phyloP scores from a whole-genome alignment of 2,888 invertebrate species.

The Kryphioiulus occultus region DNA sequence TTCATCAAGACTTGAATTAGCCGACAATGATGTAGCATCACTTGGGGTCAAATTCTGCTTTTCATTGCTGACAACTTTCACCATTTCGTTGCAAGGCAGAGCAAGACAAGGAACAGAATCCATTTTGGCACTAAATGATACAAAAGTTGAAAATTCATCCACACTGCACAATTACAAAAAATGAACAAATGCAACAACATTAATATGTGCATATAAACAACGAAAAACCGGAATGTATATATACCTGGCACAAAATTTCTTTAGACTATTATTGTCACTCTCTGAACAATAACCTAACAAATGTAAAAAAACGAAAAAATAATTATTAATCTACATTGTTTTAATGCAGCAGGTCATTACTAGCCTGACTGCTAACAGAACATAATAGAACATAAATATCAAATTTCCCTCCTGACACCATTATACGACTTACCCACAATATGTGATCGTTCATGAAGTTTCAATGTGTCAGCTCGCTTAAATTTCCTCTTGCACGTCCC shows the following conservation, averaged over 20 bases:
- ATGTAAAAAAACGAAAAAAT: background rate
- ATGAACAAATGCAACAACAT: background rate
- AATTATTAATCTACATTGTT: too few relatives aligned
- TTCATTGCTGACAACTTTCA: background rate
- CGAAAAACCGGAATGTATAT: background rate
- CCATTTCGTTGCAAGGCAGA: background rate
- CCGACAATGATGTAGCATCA: background rate
- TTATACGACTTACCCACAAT: conserved; percentile 99
- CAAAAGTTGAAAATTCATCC: background rate
- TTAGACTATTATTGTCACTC: conserved; percentile 63
- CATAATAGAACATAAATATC: conserved; percentile 58
- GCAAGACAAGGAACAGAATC: background rate
- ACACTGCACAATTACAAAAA: background rate
- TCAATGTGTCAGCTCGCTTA: conserved; percentile 79
- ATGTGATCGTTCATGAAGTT: conserved; percentile 96
- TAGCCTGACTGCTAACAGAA: too few relatives aligned
- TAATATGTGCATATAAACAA: background rate
- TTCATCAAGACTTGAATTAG: background rate
- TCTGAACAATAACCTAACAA: conserved; percentile 59
- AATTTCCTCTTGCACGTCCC: conserved; percentile 81
- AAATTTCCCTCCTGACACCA: conserved; percentile 60
- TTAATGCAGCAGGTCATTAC: too few relatives aligned
- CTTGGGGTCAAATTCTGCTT: background rate
- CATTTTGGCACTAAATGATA: background rate
- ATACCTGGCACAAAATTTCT: conserved; percentile 65